Base-by-base conservation (phyloP, 2,797 vertebrate genomes). In the Gymnothorax javanicus region DNA sequence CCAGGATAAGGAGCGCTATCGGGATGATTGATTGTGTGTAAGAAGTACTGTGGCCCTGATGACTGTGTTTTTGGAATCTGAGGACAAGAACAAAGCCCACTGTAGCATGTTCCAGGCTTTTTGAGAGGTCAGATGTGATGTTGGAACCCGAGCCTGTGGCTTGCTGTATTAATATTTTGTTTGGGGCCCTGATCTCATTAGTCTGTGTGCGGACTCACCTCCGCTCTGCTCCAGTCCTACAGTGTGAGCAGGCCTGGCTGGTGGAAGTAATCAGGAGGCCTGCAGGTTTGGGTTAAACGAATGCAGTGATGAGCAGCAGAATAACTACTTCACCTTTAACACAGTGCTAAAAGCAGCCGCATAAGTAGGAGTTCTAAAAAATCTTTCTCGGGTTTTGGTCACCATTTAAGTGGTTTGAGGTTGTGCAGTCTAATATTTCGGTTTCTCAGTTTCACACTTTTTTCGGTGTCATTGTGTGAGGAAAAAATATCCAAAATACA, bases 241-340 rank as follows among this genome's bases (percentile, higher is more conserved):
- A 94, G 92, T 73, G 90, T 95, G 95, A 95, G 93, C 93, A 95
- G 92, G 20, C 20, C 62, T 67, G 62, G 20, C 62, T 23, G 5
- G 20, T n/a, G 20, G 62, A 67, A 67, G 57, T 62, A 85, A 88
- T 87, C 89, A 93, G 91, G 92, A 93, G 94, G 90, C 91, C 92
- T 89, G 90, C 85, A 94, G 93, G 94, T 94, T 93, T 95, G 94
- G 93, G 91, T 94, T 95, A 95, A 95, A 93, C 92, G 91, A 91
- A 89, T 93, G 90, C 91, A 94, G 92, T 33, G 17, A 33, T 11
- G 27, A 15, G 33, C 2, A 23, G 20, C 8, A 67, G 62, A 67
- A n/a, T 23, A n/a, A 23, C n/a, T 67, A 23, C 62, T 8, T 20
- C 62, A 67, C 62, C 60, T 62, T 67, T 67, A 67, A 67, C 62